Conservation (phyloP, 2,888 invertebrate species). For the Hydraecia micacea region DNA sequence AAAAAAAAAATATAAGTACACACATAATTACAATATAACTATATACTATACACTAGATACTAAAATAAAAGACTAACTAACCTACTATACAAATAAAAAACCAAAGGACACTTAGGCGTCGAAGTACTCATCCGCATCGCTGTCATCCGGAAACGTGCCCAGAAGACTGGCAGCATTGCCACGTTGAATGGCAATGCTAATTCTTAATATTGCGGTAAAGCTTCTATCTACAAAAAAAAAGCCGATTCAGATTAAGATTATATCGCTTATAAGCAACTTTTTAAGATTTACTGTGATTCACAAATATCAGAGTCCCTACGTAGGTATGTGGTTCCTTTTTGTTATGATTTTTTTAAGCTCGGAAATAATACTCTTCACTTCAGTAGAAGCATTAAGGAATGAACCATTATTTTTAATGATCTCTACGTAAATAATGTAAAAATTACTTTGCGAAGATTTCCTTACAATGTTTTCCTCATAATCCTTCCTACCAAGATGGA, state of each 20-base stretch:
- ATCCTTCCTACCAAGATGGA: conserved; percentile 38
- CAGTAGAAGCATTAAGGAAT: background rate
- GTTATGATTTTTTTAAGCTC: background rate
- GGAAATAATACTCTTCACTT: background rate
- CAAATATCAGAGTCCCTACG: background rate
- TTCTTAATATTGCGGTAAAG: background rate
- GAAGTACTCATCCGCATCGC: no score
- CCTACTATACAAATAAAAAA: no score
- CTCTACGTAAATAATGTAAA: background rate
- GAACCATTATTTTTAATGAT: background rate
- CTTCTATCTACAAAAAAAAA: background rate
- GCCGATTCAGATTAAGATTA: background rate
- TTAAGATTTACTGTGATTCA: background rate
- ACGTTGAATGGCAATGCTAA: no score
- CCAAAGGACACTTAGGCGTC: no score
- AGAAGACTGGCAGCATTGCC: no score
- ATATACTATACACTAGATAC: no score
- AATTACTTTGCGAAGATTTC: conserved; percentile 1
- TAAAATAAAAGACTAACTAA: no score
- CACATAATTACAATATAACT: no score
- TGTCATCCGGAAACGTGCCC: no score
- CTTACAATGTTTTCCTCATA: conserved; percentile 20
- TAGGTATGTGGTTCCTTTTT: background rate
- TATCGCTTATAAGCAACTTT: background rate
- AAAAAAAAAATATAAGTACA: no score